Conservation (phyloP, 2,888 invertebrate species). For the Encarsia formosa region DNA sequence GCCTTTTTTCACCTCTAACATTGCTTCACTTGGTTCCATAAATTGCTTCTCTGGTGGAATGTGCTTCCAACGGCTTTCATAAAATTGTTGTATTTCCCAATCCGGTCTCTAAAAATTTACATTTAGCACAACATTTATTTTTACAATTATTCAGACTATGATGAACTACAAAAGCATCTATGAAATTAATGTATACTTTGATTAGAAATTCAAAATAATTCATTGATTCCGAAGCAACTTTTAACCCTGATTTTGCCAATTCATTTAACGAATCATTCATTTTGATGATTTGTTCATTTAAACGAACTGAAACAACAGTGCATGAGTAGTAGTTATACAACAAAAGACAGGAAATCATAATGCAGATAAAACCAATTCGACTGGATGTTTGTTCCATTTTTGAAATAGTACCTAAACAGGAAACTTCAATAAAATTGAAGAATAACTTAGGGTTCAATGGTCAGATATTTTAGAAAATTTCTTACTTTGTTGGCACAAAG, state of each 20-base stretch:
- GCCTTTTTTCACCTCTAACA: constrained; percentile 35
- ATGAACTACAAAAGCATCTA: too few relatives aligned
- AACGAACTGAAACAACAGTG: constrained; percentile 42
- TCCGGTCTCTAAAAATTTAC: too few relatives aligned
- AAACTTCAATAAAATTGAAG: too few relatives aligned
- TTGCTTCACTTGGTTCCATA: constrained; percentile 34
- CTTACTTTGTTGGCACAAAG: too few relatives aligned
- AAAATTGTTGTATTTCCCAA: constrained; percentile 35
- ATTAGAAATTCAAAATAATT: constrained; percentile 35
- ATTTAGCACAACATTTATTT: too few relatives aligned
- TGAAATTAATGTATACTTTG: too few relatives aligned
- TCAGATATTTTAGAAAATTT: too few relatives aligned
- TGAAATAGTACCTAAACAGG: neutral
- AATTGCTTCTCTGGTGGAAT: constrained; percentile 34
- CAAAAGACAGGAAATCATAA: constrained; percentile 39
- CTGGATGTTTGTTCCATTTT: neutral
- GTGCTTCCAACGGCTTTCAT: constrained; percentile 31
- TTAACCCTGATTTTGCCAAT: constrained; percentile 35
- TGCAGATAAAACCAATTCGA: constrained; percentile 25
- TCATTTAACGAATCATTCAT: constrained; percentile 43
- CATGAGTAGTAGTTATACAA: constrained; percentile 44
- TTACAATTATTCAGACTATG: too few relatives aligned
- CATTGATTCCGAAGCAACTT: constrained; percentile 38
- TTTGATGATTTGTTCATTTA: constrained; percentile 41
- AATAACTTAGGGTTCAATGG: too few relatives aligned